These are phyloP conservation scores for Quiscalus mexicanus DNA, from an alignment of 2,113 vertebrate species.

Conservation along the genomic window DNA sequence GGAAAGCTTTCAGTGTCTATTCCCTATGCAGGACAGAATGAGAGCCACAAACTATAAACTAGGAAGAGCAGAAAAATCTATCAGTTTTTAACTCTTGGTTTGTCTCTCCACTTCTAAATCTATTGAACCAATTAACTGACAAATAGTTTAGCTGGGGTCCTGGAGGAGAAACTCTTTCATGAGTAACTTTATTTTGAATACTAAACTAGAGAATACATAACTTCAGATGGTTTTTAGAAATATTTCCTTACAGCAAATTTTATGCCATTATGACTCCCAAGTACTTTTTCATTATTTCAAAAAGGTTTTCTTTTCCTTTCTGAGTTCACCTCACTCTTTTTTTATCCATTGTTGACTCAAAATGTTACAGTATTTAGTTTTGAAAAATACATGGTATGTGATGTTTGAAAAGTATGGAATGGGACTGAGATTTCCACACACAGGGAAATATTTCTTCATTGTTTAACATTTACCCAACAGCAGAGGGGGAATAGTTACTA, in stretches of 20 bases:
- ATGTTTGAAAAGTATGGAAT: not conserved
- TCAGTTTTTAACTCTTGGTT: not conserved
- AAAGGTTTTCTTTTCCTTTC: not conserved
- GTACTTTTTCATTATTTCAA: not conserved
- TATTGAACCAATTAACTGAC: not conserved
- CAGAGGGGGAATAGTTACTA: not conserved
- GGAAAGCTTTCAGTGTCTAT: not conserved
- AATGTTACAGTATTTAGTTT: not conserved
- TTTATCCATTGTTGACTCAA: not conserved
- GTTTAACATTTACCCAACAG: conserved; percentile 16
- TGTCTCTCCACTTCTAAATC: not conserved
- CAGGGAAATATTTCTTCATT: not conserved
- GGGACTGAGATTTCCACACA: not conserved
- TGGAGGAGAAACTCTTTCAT: not conserved
- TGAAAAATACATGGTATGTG: not conserved
- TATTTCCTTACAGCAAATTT: not conserved
- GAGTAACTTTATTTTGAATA: not conserved
- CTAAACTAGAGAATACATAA: not conserved
- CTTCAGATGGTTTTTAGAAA: not conserved
- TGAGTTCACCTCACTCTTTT: not conserved
- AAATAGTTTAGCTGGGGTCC: not conserved
- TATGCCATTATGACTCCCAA: not conserved
- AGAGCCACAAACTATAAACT: not conserved
- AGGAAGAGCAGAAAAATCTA: not conserved
- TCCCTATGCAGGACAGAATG: not conserved